Base-by-base conservation (phyloP, 2,113 vertebrate genomes). In the Chelonoidis abingdonii region DNA sequence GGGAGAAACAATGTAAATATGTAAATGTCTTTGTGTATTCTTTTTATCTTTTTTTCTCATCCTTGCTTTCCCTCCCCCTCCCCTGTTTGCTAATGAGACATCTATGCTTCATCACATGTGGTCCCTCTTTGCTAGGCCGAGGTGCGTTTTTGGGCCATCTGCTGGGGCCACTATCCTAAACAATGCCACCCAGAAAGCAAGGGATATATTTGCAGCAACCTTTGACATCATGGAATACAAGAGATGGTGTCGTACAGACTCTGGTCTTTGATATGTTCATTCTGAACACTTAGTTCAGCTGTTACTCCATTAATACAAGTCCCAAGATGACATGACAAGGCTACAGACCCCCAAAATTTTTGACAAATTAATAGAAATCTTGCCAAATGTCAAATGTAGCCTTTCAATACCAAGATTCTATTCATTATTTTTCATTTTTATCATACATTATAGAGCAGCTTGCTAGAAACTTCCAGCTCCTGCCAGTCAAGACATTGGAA, bases 1-100 rank as follows among this genome's bases (percentile, higher is more conserved):
- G 88, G 95, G 95, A 91, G 97, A 97, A 97, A 98, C 98, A 98
- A 98, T 98, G 98, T 97, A 98, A 98, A 98, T 98, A 98, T 99
- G 98, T 98, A 98, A 98, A 98, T 98, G 97, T 94, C 98, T 98
- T 96, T 97, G 97, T 98, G 97, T 97, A 97, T 97, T 98, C 98
- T 97, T 98, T 98, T 98, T 98, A 98, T 98, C 98, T 98, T 95
- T 94, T 92, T 97, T 96, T 97, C 97, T 97, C 97, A 96, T 98
- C 97, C 97, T 96, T 35, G 93, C 83, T 87, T 93, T 75, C 80
- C 65, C 65, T 9, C 35, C 49, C 69, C 87, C 6, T 78, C 95
- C 95, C 86, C 96, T 89, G 62, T 97, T 98, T 98, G 97, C 95
- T 98, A 98, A 98, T 98, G 98, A 98, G 98, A 97, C 97, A 96